Evolutionary conservation across 1,140 invertebrate genomes (phyloP), one percentile per base, ranked within the genome.

Genomic region (Cherax destructor): DNA sequence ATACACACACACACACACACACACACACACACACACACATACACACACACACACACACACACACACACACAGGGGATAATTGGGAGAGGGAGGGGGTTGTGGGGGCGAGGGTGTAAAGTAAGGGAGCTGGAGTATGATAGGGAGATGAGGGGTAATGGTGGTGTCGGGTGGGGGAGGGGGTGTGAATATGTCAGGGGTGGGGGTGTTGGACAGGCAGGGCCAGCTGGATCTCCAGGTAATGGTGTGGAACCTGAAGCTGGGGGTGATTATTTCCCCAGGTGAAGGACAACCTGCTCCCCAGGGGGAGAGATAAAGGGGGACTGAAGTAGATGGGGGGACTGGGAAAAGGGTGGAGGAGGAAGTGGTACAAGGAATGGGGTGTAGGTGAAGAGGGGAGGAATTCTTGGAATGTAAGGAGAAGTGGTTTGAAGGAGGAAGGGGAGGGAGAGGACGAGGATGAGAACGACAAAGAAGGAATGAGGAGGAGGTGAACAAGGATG

Each of bases 291-390:
- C 56, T 16, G 56, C 3, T 41, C 56, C 16, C 56, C 56, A 76
- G 41, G 41, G 72, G 72, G 7, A 76, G 41, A 41, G 30, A 41
- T 1, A 41, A 41, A 41, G 30, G 30, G 30, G n/a, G 65, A 69
- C n/a, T 69, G n/a, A 69, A 13, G n/a, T 69, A n/a, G n/a, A 18
- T 18, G n/a, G n/a, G n/a, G 65, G 65, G 13, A 69, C 13, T 18
- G 65, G 65, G n/a, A 69, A 69, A 69, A n/a, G n/a, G 65, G n/a
- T 69, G n/a, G n/a, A 69, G 65, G n/a, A 69, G 65, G 30, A 41
- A 41, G 30, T 41, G n/a, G 65, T 69, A 69, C n/a, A 18, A 18
- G 65, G 65, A 69, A n/a, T 18, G 65, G n/a, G n/a, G n/a, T 69
- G 65, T 69, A 18, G 13, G 65, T n/a, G n/a, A 69, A n/a, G 65